A percentile compares a stretch with the other conserved stretches of the same genome.
Conservation (phyloP, 2,888 invertebrate genomes). For the Thereva nobilitata region DNA sequence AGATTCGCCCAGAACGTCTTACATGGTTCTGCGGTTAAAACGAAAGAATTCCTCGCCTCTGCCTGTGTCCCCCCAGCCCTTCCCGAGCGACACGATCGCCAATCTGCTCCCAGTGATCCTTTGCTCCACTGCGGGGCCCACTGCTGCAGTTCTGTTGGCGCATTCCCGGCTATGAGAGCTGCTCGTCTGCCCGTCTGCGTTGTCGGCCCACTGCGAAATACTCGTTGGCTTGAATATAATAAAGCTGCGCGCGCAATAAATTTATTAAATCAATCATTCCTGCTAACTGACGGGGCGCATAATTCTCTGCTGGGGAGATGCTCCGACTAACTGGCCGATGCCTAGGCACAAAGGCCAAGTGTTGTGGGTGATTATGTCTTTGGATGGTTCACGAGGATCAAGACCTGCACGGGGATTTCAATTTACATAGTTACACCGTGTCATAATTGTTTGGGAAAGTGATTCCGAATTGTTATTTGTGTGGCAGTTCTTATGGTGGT, state of each 20-base stretch:
- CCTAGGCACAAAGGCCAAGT: no score
- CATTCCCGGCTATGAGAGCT: not conserved
- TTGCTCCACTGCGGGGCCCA: conserved; percentile 1
- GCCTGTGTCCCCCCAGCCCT: not conserved
- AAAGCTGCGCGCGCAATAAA: conserved; percentile 36
- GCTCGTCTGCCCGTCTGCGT: not conserved
- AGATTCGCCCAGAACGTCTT: conserved; percentile 36
- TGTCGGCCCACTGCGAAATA: not conserved
- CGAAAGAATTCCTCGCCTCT: conserved; percentile 17
- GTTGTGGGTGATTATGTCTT: no score
- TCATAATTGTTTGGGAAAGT: no score
- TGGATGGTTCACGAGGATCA: no score
- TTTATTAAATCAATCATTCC: conserved; percentile 38
- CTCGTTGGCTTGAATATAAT: conserved; percentile 25
- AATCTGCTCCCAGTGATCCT: conserved; percentile 21
- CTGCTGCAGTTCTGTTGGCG: not conserved
- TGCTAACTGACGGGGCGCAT: conserved; percentile 28
- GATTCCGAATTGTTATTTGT: no score
- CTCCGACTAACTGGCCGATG: not conserved
- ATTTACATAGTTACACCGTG: no score
- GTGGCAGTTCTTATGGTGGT: no score
- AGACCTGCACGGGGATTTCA: no score
- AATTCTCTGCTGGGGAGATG: conserved; percentile 27
- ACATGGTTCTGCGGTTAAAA: conserved; percentile 28
- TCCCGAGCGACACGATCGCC: conserved; percentile 22